A percentile compares a stretch with the other conserved stretches of the same genome.
phyloP scores from a whole-genome alignment of 1,140 invertebrate genomes.

The Diorhabda carinulata region DNA sequence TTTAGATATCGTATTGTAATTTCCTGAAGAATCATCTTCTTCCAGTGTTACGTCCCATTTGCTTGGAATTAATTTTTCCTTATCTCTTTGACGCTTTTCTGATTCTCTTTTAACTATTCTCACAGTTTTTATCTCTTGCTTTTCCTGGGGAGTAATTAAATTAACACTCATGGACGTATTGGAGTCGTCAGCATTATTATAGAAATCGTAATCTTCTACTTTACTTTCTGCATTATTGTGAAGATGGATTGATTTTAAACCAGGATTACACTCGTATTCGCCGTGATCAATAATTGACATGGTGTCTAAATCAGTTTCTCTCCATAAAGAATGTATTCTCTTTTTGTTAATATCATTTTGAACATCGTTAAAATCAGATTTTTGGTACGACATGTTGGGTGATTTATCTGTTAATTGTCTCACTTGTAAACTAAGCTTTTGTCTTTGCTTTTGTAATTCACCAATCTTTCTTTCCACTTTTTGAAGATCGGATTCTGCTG shows the following conservation, averaged over 20 bases:
- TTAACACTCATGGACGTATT: constrained; percentile 39
- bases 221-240: constrained; percentile 41
- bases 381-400: constrained; percentile 53
- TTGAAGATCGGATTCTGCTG: constrained; percentile 61
- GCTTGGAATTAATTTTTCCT: constrained; percentile 50
- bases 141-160: constrained; percentile 58
- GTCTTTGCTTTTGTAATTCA: constrained; percentile 76
- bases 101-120: constrained; percentile 89
- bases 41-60: constrained; percentile 43
- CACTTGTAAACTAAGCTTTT: constrained; percentile 77
- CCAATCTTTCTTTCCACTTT: constrained; percentile 79
- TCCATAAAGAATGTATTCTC: constrained; percentile 59
- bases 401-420: constrained; percentile 75
- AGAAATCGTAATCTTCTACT: constrained; percentile 31
- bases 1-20: constrained; percentile 36
- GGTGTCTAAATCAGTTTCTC: constrained; percentile 87
- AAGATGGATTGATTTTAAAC: constrained; percentile 31
- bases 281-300: constrained; percentile 64
- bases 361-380: constrained; percentile 29
- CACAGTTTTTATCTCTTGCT: constrained; percentile 87
- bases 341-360: constrained; percentile 36
- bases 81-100: constrained; percentile 74
- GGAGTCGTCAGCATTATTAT: constrained; percentile 32
- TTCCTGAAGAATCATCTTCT: constrained; percentile 41
- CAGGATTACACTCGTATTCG: constrained; percentile 26